Conservation (phyloP, 2,113 vertebrate species). For the Ascaphus truei region DNA sequence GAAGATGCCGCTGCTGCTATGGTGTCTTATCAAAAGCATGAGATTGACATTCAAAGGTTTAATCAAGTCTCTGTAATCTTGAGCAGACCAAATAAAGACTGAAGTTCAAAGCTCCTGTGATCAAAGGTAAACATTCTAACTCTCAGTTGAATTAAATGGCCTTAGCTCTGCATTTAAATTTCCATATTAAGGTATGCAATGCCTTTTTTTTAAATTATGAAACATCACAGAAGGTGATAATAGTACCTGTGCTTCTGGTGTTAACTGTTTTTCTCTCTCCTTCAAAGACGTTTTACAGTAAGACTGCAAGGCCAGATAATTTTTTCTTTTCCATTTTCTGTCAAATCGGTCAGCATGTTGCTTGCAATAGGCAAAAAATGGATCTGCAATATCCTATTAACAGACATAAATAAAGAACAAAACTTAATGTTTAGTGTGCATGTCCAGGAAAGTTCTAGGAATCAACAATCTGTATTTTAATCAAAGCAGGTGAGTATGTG, state of each 20-base stretch:
- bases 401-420: slow-evolving; percentile 39
- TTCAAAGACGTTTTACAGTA: slow-evolving; percentile 96
- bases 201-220: background rate
- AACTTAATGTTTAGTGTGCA: too few relatives aligned
- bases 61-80: slow-evolving; percentile 15
- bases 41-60: slow-evolving; percentile 17
- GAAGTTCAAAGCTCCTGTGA: slow-evolving; percentile 5
- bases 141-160: background rate
- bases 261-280: slow-evolving; percentile 92
- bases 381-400: slow-evolving; percentile 94
- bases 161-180: slow-evolving; percentile 8
- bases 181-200: background rate
- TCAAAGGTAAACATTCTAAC: slow-evolving; percentile 3
- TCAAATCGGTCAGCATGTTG: slow-evolving; percentile 97
- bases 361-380: slow-evolving; percentile 98
- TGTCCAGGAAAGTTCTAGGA: too few relatives aligned
- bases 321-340: slow-evolving; percentile 98
- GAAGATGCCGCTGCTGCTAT: background rate
- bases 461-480: too few relatives aligned
- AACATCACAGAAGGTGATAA: background rate
- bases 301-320: slow-evolving; percentile 98
- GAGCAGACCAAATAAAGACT: slow-evolving; percentile 6
- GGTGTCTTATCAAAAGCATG: background rate
- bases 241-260: slow-evolving; percentile 90
- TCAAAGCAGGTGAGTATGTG: too few relatives aligned